Evolutionary conservation across 2,888 invertebrate genomes (phyloP).

Genomic region (Taenaris catops): DNA sequence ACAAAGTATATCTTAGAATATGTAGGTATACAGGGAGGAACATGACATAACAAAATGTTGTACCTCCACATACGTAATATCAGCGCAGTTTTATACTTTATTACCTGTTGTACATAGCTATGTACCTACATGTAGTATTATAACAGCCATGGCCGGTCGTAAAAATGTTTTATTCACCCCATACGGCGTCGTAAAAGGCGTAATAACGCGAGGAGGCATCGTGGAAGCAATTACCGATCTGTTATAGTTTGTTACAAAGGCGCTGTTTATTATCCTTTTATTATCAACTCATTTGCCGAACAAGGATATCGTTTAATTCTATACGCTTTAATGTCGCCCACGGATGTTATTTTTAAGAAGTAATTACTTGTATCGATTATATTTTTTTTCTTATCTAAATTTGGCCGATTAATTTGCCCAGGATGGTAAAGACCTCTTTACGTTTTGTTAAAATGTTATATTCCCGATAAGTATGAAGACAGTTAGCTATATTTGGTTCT

Average conservation of each 20-base stretch:
- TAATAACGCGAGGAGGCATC: constrained; percentile 79
- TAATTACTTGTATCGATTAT: constrained; percentile 8
- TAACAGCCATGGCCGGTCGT: constrained; percentile 76
- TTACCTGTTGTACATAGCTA: constrained; percentile 25
- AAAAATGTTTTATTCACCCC: constrained; percentile 80
- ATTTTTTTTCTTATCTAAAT: constrained; percentile 1
- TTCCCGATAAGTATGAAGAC: constrained; percentile 3
- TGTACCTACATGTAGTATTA: constrained; percentile 48
- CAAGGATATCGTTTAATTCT: constrained; percentile 71
- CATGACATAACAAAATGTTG: no score
- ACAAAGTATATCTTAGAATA: no score
- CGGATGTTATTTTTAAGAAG: constrained; percentile 10
- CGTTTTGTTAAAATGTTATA: constrained; percentile 2
- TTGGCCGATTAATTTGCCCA: constrained; percentile 8
- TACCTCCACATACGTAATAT: no score
- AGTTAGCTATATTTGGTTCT: background rate
- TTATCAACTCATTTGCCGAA: constrained; percentile 75
- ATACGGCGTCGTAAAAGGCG: constrained; percentile 79
- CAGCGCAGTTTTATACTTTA: constrained; percentile 5
- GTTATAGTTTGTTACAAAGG: constrained; percentile 80
- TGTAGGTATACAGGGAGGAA: no score
- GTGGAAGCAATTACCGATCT: constrained; percentile 79
- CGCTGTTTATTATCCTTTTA: constrained; percentile 78
- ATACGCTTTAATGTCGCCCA: constrained; percentile 47
- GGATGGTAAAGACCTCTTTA: constrained; percentile 5